Conservation (phyloP, 2,113 vertebrate genomes). For the Phylloscopus trochiloides region DNA sequence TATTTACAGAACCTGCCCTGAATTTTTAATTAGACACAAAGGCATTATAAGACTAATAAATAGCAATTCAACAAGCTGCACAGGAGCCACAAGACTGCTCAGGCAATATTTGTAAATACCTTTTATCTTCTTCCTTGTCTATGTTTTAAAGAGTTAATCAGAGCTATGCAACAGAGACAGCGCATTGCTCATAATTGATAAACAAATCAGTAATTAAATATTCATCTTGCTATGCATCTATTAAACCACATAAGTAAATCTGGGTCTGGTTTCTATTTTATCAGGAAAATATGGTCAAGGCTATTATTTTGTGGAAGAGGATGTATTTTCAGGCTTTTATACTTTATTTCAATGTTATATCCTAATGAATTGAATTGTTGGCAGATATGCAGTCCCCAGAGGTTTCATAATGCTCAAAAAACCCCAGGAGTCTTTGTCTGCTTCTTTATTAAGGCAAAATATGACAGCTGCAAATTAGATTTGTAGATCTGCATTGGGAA, state of each 20-base stretch:
- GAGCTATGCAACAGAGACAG: neutral
- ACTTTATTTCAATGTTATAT: neutral
- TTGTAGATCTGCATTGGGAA: neutral
- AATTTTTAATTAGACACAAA: slow-evolving; percentile 3
- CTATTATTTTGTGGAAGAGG: neutral
- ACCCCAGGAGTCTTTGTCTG: neutral
- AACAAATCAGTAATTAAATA: slow-evolving; percentile 14
- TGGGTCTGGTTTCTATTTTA: neutral
- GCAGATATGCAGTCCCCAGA: neutral
- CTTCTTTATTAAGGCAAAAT: neutral
- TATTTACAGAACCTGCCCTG: neutral
- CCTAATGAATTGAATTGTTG: neutral
- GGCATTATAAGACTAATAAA: neutral
- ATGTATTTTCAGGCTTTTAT: neutral
- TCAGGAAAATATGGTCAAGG: neutral
- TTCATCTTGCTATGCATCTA: neutral
- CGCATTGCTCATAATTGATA: neutral
- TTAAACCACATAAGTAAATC: neutral
- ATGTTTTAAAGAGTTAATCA: neutral
- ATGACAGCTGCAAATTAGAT: neutral
- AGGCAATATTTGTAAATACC: neutral
- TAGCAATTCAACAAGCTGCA: neutral
- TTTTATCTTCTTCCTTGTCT: neutral
- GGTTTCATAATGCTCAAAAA: neutral
- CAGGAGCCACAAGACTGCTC: neutral